Conservation (phyloP, 1,140 invertebrate species). For the Drosophila melanogaster region Release_6_plus_ISO1_MT NT_037436.4:26293501-26294000, state of each 20-base stretch:
- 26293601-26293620: neutral
- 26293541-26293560: neutral
- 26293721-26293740: too few relatives aligned
- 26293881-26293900: too few relatives aligned
- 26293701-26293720: too few relatives aligned
- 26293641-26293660: conserved; percentile 39
- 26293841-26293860: too few relatives aligned
- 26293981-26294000: too few relatives aligned
- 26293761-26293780: conserved; percentile 10
- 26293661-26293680: conserved; percentile 39
- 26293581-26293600: neutral
- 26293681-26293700: too few relatives aligned
- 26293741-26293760: too few relatives aligned
- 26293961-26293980: too few relatives aligned
- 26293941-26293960: too few relatives aligned
- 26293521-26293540: neutral
- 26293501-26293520: neutral
- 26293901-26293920: too few relatives aligned
- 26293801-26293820: neutral
- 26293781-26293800: neutral
- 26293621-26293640: neutral
- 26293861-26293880: too few relatives aligned
- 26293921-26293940: too few relatives aligned
- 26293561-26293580: neutral
- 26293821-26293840: neutral